Evolutionary conservation across 2,797 vertebrate genomes (phyloP), one percentile per base, ranked within the genome.

Genomic region (Clarias laeviceps): DNA sequence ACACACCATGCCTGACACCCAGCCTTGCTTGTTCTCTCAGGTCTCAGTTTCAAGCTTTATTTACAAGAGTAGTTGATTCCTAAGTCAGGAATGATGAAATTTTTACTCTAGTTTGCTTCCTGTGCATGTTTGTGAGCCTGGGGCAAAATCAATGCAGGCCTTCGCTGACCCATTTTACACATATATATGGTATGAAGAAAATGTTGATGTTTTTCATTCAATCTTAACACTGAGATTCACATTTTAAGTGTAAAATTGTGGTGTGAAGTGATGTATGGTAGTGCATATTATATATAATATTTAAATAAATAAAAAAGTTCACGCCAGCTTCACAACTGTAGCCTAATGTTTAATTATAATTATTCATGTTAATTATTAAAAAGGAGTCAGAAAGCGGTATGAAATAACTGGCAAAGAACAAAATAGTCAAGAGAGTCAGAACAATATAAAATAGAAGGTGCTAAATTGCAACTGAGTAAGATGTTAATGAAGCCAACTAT

Each of bases 11-110:
- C 32, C 77, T 62, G 57, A 40, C 77, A 40, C 22, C 18, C 59
- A n/a, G 59, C 12, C 32, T 64, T 45, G 59, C 77, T 80, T 64
- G 22, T 64, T 80, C 59, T 62, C 59, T 40, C 22, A 64, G 34
- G 77, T 80, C 59, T 80, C 76, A 62, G 76, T 78, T 78, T 61
- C 32, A 62, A 80, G 34, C 34, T 64, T 80, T 64, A 80, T 45
- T 80, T 45, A 80, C 6, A 45, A 59, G 74, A 77, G 12, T 0
- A 77, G 50, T 27, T 0, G 6, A 77, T n/a, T 64, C 40, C 5
- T 45, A 62, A 64, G 14, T 80, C 77, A 50, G 45, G 15, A 29
- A 81, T 66, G 40, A 50, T 66, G 17, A 81, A 54, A 50, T 81
- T 54, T 18, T 68, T 56, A 20, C 59, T 79, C 22, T 18, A 9